Evolutionary conservation across 2,888 invertebrate genomes (phyloP), one percentile per base, ranked within the genome.

Genomic region (Orthosia incerta): DNA sequence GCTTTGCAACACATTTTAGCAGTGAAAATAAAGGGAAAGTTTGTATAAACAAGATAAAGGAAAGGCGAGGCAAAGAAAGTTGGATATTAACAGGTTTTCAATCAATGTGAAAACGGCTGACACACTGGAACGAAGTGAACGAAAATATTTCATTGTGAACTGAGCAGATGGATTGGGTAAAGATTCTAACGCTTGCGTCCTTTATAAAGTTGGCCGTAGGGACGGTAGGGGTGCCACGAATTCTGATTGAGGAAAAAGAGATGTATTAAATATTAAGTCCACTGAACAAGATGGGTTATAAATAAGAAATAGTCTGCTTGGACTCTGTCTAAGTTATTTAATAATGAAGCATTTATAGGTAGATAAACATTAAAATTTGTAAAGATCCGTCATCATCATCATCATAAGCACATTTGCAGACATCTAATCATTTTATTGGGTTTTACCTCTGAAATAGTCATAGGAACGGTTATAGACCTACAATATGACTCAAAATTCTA

Each of bases 131-230:
- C 75, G 85, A 74, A 84, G 68, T 68, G 59, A 79, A 74, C 50
- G 82, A 84, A 85, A 89, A 87, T 86, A 84, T 89, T 90, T 90
- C 89, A 91, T 91, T 91, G 89, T 89, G 82, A 89, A 83, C 78
- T 75, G 76, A 85, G 78, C 78, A 85, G 86, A 89, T 85, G 88
- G 86, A 90, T 91, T 87, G 87, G 84, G 83, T 79, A 88, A 85
- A 88, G 87, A 90, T 88, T 89, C 83, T 86, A 87, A 89, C 88
- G 86, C 87, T 78, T 79, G 87, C 83, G 83, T 88, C 88, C 76
- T 89, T 90, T 91, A 89, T 89, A 89, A 90, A 91, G 88, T 89
- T 89, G 82, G 86, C 86, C 79, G 80, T 85, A 79, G 89, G 87
- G 84, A 74, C 59, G 23, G 55, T 71, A 76, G 72, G 63, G 74